Base-by-base conservation (phyloP, 2,888 invertebrate species). In the Kryphioiulus occultus region DNA sequence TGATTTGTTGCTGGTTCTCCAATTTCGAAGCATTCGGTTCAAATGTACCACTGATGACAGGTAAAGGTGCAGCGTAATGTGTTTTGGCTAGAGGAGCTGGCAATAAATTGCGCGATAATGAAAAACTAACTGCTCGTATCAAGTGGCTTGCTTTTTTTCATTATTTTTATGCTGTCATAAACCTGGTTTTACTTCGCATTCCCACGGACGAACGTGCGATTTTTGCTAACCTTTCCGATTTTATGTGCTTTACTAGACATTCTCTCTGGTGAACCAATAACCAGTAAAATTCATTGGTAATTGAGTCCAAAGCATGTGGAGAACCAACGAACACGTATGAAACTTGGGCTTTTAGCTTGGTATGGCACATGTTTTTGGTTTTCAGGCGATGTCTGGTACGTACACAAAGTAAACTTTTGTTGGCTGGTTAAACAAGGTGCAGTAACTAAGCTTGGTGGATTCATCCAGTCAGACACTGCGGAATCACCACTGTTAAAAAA, bases 101-200 rank as follows among this genome's bases (percentile, higher is more conserved):
- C 17, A 15, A 30, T 78, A 78, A 32, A 78, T 78, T 78, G 78
- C 30, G 26, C 15, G 30, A 32, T 4, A 78, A 17, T 78, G 78
- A 78, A 78, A 78, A 30, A 30, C 26, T n/a, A 68, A 68, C 78
- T 32, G 32, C 78, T 32, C 17, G 17, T 78, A 78, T 78, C 78
- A 78, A 78, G 78, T n/a, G 68, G n/a, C 26, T 68, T 10, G 78
- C 15, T 78, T 78, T n/a, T 78, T 78, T 78, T 78, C 32, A 30
- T 30, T 30, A 32, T 32, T 17, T 78, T 78, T 78, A 78, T 78
- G 78, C 30, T 26, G 26, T 78, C 78, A 26, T 78, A 78, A 78
- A 78, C 78, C 78, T 78, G 78, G 30, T 78, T 78, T 78, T 78
- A 68, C 78, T 15, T 30, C 26, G 26, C 26, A 78, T 78, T 78